These are phyloP conservation scores for Drosophila borealis DNA, from an alignment of 2,888 invertebrate species.

Conservation along the genomic window DNA sequence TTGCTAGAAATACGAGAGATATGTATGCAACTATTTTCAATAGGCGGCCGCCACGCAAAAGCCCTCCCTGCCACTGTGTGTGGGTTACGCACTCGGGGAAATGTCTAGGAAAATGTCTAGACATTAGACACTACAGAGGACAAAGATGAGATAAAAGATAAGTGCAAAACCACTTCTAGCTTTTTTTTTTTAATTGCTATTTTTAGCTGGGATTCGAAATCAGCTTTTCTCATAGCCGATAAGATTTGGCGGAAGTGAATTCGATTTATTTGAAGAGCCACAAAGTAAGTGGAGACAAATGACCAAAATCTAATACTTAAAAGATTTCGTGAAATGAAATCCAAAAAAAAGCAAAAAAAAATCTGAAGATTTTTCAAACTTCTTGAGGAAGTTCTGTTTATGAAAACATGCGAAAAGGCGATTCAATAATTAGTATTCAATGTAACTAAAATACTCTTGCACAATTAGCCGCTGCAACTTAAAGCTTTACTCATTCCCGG, in stretches of 20 bases:
- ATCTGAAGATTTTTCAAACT: no score
- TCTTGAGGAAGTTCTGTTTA: no score
- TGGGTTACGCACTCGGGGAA: constrained; percentile 44
- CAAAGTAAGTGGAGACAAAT: not conserved
- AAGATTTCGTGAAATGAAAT: not conserved
- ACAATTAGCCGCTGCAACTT: not conserved
- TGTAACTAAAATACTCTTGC: not conserved
- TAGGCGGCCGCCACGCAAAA: constrained; percentile 26
- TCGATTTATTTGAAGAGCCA: not conserved
- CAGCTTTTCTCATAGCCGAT: not conserved
- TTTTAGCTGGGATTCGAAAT: no score
- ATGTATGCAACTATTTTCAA: constrained; percentile 26
- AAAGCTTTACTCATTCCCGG: constrained; percentile 18
- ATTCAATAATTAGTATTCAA: not conserved
- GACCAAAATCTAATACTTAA: no score
- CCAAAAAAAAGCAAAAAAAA: no score
- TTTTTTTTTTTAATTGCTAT: not conserved
- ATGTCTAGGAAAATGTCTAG: constrained; percentile 21
- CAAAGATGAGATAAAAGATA: not conserved
- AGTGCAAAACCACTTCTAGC: not conserved
- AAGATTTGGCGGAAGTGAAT: not conserved
- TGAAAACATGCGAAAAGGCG: no score
- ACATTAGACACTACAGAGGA: not conserved
- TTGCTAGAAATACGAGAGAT: constrained; percentile 28
- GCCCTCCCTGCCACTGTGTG: constrained; percentile 18